Base-by-base conservation (phyloP, 2,113 vertebrate genomes). In the Erythrocebus patas region DNA sequence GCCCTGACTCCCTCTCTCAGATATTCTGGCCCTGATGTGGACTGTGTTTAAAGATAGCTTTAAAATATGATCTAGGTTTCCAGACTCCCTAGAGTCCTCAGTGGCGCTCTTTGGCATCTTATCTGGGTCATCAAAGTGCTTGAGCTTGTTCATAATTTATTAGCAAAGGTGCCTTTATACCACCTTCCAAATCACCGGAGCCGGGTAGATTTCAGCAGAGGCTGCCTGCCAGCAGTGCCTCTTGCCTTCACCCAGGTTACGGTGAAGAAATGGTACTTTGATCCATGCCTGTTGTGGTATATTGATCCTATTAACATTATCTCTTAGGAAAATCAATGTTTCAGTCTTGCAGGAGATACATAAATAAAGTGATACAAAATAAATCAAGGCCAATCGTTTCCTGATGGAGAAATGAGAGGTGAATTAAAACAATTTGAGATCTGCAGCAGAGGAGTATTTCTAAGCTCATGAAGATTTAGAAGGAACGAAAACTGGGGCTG, bases 301-400 rank as follows among this genome's bases (percentile, higher is more conserved):
- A 99, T 99, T 95, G 99, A 99, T 99, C 98, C 95, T 99, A 98
- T 99, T 98, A 99, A 98, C 98, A 98, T 99, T 98, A 98, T 98
- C 98, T 98, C 98, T 97, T 96, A 96, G 98, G 97, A 91, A 98
- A 98, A 99, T 99, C 98, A 85, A 98, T 99, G 98, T 91, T 99
- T 98, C 92, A 89, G 98, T 97, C 98, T 98, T 98, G 94, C 87
- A 98, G 98, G 98, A 98, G 93, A 98, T 98, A 97, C 97, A 97
- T 98, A 99, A 99, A 98, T 98, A 97, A 98, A 98, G 97, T 91
- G 98, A 97, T 96, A 96, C 98, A 98, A 98, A 98, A 96, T 96
- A 98, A 94, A 95, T 91, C 97, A 96, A 98, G 92, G 94, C 88
- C 98, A 98, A 98, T 91, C 93, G 93, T 97, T 99, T 98, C 97